These are phyloP conservation scores for Acropternis orthonyx DNA, from an alignment of 2,797 vertebrate genomes.

Conservation along the genomic window DNA sequence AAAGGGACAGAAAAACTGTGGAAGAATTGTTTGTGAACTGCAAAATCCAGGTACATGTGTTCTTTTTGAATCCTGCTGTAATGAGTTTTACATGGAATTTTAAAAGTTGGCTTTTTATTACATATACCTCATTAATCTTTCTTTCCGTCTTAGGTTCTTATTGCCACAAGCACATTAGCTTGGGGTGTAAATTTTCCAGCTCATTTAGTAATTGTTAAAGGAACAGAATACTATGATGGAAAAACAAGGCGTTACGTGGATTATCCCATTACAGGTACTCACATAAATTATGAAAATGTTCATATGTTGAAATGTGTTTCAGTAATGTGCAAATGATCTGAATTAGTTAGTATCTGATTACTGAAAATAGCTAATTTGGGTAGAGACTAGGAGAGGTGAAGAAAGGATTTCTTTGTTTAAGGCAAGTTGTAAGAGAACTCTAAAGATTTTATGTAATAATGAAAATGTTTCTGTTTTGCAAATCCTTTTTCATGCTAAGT, in stretches of 20 bases:
- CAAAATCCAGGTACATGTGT: conserved; percentile 91
- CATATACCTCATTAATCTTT: conserved; percentile 31
- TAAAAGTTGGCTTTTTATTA: conserved; percentile 50
- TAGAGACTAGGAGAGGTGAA: neutral
- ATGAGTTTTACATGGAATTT: conserved; percentile 40
- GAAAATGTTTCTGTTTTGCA: neutral
- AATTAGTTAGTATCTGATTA: neutral
- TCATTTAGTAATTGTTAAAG: conserved; percentile 97
- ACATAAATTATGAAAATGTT: neutral
- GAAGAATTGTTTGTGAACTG: conserved; percentile 98
- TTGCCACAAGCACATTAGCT: conserved; percentile 96
- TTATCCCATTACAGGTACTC: conserved; percentile 96
- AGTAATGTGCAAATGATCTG: neutral
- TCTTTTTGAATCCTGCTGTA: neutral
- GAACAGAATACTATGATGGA: conserved; percentile 96
- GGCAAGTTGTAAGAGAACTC: neutral
- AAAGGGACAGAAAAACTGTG: conserved; percentile 92
- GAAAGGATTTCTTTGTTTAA: neutral
- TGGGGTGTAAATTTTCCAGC: conserved; percentile 99
- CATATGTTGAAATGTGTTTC: neutral
- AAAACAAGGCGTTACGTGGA: conserved; percentile 96
- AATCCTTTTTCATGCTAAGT: neutral
- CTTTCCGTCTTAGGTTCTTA: conserved; percentile 85
- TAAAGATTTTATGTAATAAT: neutral
- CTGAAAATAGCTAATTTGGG: neutral